A percentile compares a stretch with the other conserved stretches of the same genome.
Evolutionary conservation across 2,113 vertebrate genomes (phyloP).

Genomic region (Cygnus atratus): DNA sequence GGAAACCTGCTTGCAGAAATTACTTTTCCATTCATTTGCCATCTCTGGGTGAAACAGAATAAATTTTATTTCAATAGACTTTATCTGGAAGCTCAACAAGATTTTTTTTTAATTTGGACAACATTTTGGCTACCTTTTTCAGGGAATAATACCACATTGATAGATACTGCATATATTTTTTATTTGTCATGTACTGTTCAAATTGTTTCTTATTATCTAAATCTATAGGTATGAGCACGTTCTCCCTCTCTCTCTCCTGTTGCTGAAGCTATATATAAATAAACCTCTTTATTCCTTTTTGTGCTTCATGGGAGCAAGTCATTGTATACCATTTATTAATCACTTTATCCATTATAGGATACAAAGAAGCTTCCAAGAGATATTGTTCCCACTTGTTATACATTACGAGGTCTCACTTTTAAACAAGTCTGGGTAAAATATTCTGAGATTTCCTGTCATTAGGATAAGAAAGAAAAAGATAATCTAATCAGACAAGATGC

Average conservation of each 20-base stretch:
- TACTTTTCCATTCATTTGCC: background rate
- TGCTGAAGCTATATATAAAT: background rate
- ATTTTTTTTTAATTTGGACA: constrained; percentile 26
- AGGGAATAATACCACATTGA: background rate
- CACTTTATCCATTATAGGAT: background rate
- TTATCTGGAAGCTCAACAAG: background rate
- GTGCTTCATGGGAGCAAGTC: background rate
- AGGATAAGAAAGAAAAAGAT: background rate
- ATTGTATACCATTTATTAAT: background rate
- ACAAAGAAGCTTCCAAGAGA: background rate
- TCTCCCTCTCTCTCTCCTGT: background rate
- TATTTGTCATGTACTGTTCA: background rate
- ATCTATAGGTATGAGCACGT: background rate
- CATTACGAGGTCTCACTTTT: background rate
- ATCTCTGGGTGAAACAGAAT: background rate
- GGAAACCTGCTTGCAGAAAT: background rate
- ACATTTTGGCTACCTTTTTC: background rate
- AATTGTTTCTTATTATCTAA: background rate
- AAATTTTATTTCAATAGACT: constrained; percentile 26
- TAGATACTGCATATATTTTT: background rate
- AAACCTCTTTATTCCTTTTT: background rate
- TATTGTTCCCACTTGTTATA: background rate
- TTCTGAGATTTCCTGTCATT: background rate
- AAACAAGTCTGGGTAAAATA: background rate
- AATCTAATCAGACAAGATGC: background rate